A percentile compares a stretch with the other conserved stretches of the same genome.
These are phyloP conservation scores for Hycleus cichorii DNA, from an alignment of 1,140 invertebrate genomes.

Conservation along the genomic window DNA sequence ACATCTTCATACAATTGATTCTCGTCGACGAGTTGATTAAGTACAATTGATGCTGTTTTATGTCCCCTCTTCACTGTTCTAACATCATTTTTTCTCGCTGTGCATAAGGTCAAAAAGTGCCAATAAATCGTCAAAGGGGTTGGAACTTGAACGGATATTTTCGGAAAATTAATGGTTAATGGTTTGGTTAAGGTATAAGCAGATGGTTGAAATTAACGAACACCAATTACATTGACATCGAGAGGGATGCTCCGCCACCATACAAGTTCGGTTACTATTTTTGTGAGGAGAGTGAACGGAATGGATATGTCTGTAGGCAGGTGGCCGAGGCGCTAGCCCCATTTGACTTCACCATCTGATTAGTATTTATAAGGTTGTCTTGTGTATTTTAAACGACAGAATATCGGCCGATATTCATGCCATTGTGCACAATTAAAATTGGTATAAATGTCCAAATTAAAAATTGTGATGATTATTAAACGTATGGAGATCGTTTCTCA, in stretches of 20 bases:
- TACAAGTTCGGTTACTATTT: neutral
- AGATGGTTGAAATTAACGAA: neutral
- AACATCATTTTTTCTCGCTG: no score
- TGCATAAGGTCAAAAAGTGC: no score
- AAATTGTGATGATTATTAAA: no score
- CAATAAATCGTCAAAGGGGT: no score
- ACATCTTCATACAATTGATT: no score
- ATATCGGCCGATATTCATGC: no score
- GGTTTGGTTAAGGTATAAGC: no score
- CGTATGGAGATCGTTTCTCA: neutral
- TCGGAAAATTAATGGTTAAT: no score
- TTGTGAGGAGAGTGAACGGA: neutral
- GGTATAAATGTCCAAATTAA: neutral
- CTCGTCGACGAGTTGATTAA: no score
- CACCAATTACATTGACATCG: conserved; percentile 1
- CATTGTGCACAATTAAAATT: conserved; percentile 4
- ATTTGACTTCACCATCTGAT: conserved; percentile 1
- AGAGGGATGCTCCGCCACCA: neutral
- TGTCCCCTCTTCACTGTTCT: no score
- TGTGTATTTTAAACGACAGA: conserved; percentile 10
- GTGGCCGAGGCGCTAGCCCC: neutral
- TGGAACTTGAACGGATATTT: no score
- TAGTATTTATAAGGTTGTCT: conserved; percentile 13
- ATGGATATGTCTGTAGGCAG: neutral
- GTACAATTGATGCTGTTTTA: no score